Conservation (phyloP, 1,140 invertebrate genomes). For the Zaprionus davidi region DNA sequence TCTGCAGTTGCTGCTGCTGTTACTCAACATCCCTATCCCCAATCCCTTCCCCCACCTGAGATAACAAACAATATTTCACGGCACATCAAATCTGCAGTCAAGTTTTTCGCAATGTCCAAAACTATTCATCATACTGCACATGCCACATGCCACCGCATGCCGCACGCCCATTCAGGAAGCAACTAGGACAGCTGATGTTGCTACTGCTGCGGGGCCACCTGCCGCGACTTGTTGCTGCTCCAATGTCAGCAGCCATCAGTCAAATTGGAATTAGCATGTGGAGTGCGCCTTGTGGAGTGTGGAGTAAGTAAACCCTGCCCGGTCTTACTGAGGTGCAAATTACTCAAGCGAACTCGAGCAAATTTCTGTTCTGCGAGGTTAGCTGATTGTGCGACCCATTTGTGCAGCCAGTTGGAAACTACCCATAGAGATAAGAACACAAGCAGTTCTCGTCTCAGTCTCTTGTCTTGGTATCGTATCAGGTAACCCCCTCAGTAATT, state of each 20-base stretch:
- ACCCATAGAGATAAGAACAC: conserved; percentile 37
- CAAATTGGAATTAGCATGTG: conserved; percentile 9
- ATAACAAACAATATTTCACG: conserved; percentile 49
- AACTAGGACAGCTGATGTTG: background rate
- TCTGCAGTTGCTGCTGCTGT: conserved; percentile 18
- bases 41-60: background rate
- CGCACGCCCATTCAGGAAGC: conserved; percentile 38
- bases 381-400: conserved; percentile 39
- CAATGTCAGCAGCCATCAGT: conserved; percentile 40
- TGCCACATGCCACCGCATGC: background rate
- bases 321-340: conserved; percentile 15
- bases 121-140: conserved; percentile 37
- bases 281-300: background rate
- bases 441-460: background rate
- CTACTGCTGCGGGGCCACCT: conserved; percentile 21
- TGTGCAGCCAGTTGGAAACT: conserved; percentile 37
- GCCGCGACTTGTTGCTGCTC: conserved; percentile 11
- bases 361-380: conserved; percentile 32
- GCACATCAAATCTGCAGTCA: conserved; percentile 44
- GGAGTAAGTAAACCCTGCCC: background rate
- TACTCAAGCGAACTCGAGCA: conserved; percentile 29
- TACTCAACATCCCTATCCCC: conserved; percentile 33
- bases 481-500: background rate
- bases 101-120: conserved; percentile 23
- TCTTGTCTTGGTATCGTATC: background rate